Evolutionary conservation across 2,888 invertebrate species (phyloP).

Genomic region (Temnothorax rugatulus): DNA sequence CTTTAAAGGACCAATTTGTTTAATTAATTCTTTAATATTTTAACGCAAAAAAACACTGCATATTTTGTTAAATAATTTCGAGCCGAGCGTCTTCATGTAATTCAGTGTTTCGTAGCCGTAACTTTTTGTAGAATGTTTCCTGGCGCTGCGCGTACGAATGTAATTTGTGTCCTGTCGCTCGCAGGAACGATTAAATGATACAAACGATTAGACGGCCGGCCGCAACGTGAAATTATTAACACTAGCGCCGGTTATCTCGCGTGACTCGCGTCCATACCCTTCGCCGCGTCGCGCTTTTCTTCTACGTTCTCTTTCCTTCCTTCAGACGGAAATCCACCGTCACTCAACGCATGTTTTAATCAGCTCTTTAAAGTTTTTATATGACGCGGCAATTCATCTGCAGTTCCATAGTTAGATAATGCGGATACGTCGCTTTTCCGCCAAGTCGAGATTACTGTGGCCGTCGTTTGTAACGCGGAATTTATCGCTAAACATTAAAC

Average conservation of each 20-base stretch:
- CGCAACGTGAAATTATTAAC: constrained; percentile 77
- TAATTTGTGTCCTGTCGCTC: constrained; percentile 55
- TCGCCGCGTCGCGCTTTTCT: constrained; percentile 11
- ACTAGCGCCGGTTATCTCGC: constrained; percentile 78
- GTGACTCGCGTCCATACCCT: constrained; percentile 66
- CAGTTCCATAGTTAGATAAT: background rate
- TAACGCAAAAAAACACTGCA: background rate
- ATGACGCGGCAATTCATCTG: background rate
- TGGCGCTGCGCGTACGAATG: background rate
- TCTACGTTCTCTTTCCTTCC: constrained; percentile 42
- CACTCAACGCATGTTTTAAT: constrained; percentile 51
- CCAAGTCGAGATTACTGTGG: background rate
- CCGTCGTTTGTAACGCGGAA: background rate
- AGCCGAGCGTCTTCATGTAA: constrained; percentile 2
- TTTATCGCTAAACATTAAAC: constrained; percentile 5
- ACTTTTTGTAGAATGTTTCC: constrained; percentile 10
- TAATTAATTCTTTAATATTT: background rate
- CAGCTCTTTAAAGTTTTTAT: constrained; percentile 5
- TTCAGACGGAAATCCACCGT: constrained; percentile 48
- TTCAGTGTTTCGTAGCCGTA: background rate
- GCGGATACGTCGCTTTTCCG: constrained; percentile 4
- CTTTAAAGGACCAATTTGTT: background rate
- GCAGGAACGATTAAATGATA: constrained; percentile 75
- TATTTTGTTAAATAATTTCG: background rate
- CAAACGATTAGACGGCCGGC: constrained; percentile 71